Percentiles rank a stretch among this genome's conserved stretches.
Conservation (phyloP, 2,888 invertebrate genomes). For the Aphrophora alni region DNA sequence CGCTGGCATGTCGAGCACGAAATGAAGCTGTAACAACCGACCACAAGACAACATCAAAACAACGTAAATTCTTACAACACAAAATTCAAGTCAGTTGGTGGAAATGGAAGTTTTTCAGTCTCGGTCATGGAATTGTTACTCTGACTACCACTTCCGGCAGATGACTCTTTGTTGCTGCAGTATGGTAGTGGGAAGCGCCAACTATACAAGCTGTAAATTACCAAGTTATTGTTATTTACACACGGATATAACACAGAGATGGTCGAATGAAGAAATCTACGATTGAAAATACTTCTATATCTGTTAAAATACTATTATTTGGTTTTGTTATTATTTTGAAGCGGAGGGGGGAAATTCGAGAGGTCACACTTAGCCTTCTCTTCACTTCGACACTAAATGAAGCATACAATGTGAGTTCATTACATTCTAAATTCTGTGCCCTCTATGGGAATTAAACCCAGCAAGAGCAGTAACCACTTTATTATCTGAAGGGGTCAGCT, state of each 20-base stretch:
- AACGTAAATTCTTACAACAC: constrained; percentile 51
- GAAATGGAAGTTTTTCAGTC: constrained; percentile 61
- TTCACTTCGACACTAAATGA: too few species aligned
- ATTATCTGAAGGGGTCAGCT: too few species aligned
- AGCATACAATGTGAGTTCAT: too few species aligned
- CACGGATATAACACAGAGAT: neutral
- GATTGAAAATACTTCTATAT: too few species aligned
- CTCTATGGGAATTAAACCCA: too few species aligned
- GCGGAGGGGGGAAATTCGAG: too few species aligned
- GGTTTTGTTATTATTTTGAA: too few species aligned
- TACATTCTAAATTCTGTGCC: too few species aligned
- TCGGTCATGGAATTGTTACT: constrained; percentile 50
- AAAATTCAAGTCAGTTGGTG: constrained; percentile 54
- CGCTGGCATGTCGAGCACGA: constrained; percentile 27
- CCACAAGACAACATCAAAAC: neutral
- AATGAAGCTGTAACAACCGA: constrained; percentile 31
- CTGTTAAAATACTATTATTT: too few species aligned
- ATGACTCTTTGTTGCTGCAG: constrained; percentile 87
- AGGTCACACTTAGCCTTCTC: too few species aligned
- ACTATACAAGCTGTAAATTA: constrained; percentile 82
- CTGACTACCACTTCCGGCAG: constrained; percentile 57
- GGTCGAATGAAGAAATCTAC: too few species aligned
- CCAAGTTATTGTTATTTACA: constrained; percentile 17
- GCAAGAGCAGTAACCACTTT: too few species aligned
- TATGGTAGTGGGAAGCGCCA: constrained; percentile 96